Evolutionary conservation across 2,888 invertebrate genomes (phyloP).

Genomic region (Lasioglossum vierecki): DNA sequence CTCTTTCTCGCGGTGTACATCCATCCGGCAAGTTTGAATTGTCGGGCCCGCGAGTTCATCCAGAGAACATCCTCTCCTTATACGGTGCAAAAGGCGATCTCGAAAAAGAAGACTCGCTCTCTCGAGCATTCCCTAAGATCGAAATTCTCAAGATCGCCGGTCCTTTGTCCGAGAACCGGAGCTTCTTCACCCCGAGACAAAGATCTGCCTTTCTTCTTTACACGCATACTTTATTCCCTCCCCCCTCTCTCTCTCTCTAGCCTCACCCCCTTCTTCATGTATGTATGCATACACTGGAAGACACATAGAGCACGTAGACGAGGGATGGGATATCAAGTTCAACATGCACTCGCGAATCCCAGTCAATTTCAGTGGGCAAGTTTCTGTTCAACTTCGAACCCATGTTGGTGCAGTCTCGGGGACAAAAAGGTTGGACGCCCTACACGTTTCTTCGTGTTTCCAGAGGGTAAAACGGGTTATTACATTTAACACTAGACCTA

Average conservation of each 20-base stretch:
- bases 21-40: constrained; percentile 22
- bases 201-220: constrained; percentile 49
- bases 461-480: too few relatives aligned
- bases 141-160: constrained; percentile 63
- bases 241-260: too few relatives aligned
- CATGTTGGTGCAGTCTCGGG: background rate
- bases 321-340: background rate
- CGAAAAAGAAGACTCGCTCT: constrained; percentile 44
- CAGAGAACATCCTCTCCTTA: constrained; percentile 31
- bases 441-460: too few relatives aligned
- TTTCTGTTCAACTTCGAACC: background rate
- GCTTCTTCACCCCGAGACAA: constrained; percentile 54
- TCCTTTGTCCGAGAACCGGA: constrained; percentile 54
- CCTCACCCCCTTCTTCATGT: background rate
- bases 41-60: constrained; percentile 24
- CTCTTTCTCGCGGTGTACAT: constrained; percentile 3
- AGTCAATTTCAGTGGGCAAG: background rate
- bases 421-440: too few relatives aligned
- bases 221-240: constrained; percentile 26
- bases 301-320: constrained; percentile 26
- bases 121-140: constrained; percentile 58
- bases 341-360: background rate
- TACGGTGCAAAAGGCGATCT: constrained; percentile 42
- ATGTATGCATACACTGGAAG: constrained; percentile 13
- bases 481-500: too few relatives aligned